Evolutionary conservation across 2,797 vertebrate genomes (phyloP), one percentile per base, ranked within the genome.

Genomic region (Oryzias sinensis): DNA sequence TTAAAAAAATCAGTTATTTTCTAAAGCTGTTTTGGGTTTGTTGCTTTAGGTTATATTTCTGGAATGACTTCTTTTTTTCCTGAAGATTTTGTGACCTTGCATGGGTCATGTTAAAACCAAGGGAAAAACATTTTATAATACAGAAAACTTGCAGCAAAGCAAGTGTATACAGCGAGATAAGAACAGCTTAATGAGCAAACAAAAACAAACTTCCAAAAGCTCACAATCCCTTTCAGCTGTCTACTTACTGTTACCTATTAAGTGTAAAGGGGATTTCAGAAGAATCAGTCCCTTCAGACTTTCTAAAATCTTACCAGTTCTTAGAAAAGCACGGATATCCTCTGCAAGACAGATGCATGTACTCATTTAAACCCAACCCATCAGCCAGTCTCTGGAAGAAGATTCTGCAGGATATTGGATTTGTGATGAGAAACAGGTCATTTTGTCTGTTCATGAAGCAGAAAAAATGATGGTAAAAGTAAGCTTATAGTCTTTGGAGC

Each of bases 281-380:
- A 64, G 33, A 64, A 27, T 27, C 27, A 53, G 53, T 68, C 49
- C 46, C 33, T 37, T 37, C 14, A 0, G 69, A 63, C 67, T 65
- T 49, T 59, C 0, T 9, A 17, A 52, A 41, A 6, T 42, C 25
- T 54, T 17, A 16, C 27, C 6, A 22, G 53, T 56, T 18, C 56
- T 63, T 65, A 52, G 7, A 65, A 45, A 71, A 29, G 33, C 59
- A 59, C 56, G 24, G 2, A 29, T 72, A 70, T 56, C 25, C 33
- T 29, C 29, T 42, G 14, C n/a, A 43, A 68, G 48, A 5, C 25
- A 37, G 43, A 66, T 17, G 24, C 24, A 42, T 6, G 4, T 16
- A 7, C 51, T 27, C 44, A 22, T 3, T 2, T 0, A 18, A 5
- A 44, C 53, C 18, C 4, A 16, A 45, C 27, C 41, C 43, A 4